Conservation (phyloP, 2,797 vertebrate species). For the Philypnodon macrostomus region DNA sequence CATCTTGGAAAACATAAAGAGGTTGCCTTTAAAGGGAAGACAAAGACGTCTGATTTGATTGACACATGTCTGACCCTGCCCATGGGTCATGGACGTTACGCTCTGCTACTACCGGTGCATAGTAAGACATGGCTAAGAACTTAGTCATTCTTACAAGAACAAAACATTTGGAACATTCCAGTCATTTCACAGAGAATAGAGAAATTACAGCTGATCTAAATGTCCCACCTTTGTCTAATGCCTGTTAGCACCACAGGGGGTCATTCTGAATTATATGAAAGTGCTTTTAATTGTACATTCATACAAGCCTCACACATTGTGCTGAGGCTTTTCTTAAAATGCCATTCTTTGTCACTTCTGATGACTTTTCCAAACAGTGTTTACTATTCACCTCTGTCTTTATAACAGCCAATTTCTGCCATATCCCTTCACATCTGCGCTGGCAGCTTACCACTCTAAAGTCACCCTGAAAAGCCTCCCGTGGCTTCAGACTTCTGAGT, state of each 20-base stretch:
- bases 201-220: constrained; percentile 2
- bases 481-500: constrained; percentile 23
- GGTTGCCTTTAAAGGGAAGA: not conserved
- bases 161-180: not conserved
- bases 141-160: not conserved
- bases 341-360: not conserved
- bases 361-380: constrained; percentile 13
- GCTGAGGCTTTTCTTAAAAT: constrained; percentile 1
- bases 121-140: not conserved
- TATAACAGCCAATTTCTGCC: not conserved
- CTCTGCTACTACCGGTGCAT: not conserved
- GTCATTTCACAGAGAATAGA: not conserved
- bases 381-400: constrained; percentile 2
- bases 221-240: not conserved
- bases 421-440: constrained; percentile 13
- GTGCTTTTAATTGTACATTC: constrained; percentile 3
- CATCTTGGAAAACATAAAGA: not conserved
- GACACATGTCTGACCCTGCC: not conserved
- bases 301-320: not conserved
- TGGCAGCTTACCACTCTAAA: constrained; percentile 16
- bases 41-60: constrained; percentile 2
- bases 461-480: constrained; percentile 24
- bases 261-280: constrained; percentile 3
- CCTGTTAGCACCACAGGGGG: not conserved
- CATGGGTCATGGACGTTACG: not conserved